Base-by-base conservation (phyloP, 2,888 invertebrate genomes). In the Eurois occulta region DNA sequence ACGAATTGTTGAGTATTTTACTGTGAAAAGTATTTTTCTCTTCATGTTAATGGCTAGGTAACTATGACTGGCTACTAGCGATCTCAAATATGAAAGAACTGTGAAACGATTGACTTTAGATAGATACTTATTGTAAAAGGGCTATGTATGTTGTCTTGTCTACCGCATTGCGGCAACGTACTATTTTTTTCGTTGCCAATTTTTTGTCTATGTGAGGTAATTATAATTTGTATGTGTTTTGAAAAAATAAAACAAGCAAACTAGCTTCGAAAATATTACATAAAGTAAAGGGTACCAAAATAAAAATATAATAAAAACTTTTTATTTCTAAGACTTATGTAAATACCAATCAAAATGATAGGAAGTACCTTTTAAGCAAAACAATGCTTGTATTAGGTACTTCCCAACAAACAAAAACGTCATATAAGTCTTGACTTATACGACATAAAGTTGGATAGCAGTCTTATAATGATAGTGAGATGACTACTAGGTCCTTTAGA, bases 111-210 rank as follows among this genome's bases (percentile, higher is more conserved):
- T 65, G 70, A 71, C 46, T 48, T 66, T 67, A 35, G 18, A 35
- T 13, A 58, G 55, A 41, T 24, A 48, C 28, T 65, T 73, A 65
- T 35, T 72, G 24, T 67, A 35, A 60, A 79, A 73, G 70, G 67
- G 35, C 76, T 83, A 71, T 76, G 43, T 83, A 71, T 76, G 43
- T 65, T 48, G 70, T 64, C 38, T 60, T 48, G 70, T 64, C 32
- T 68, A 76, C 84, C 77, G 77, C 84, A 84, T 72, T 84, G 83
- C 84, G 76, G 21, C 75, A 75, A 35, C 8, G 10, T 21, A 52
- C 55, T 62, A 32, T 11, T 71, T 68, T 77, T 74, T 77, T 71
- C 48, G 55, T 46, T 28, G 60, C 41, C 43, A 46, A 65, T 55
- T 60, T 24, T 52, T 18, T 46, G 21, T 43, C 10, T 58, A 28